Evolutionary conservation across 2,113 vertebrate genomes (phyloP).

Genomic region (Gymnocephalus cernua): DNA sequence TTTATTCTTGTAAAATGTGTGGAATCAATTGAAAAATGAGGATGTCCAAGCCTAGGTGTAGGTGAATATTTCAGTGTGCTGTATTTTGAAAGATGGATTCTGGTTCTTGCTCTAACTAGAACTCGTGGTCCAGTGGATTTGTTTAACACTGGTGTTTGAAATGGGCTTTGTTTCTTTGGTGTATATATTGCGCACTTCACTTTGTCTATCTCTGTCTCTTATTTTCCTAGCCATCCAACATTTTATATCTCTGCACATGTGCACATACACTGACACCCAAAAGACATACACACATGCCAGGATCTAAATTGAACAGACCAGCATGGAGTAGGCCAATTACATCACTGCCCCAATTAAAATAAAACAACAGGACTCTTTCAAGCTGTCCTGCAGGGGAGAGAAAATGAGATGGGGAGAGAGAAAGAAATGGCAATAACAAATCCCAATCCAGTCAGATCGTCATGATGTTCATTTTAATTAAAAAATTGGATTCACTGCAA

Average conservation of each 20-base stretch:
- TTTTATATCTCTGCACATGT: conserved; percentile 10
- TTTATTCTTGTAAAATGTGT: background rate
- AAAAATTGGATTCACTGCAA: conserved; percentile 82
- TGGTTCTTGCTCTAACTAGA: conserved; percentile 1
- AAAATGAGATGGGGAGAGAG: conserved; percentile 72
- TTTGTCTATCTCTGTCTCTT: conserved; percentile 11
- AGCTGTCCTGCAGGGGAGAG: conserved; percentile 83
- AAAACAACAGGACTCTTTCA: conserved; percentile 84
- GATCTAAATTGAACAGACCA: conserved; percentile 79
- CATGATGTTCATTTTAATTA: conserved; percentile 84
- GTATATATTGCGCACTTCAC: background rate
- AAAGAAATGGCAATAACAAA: conserved; percentile 80
- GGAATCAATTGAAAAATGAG: background rate
- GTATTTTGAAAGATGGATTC: background rate
- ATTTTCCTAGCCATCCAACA: conserved; percentile 17
- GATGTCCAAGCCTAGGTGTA: background rate
- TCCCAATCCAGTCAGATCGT: conserved; percentile 81
- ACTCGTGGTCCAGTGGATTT: background rate
- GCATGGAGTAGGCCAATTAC: conserved; percentile 84
- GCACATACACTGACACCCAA: conserved; percentile 4
- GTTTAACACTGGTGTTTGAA: conserved; percentile 14
- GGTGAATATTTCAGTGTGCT: background rate
- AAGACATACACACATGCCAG: conserved; percentile 45
- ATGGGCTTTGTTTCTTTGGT: conserved; percentile 1
- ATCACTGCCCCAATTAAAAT: conserved; percentile 83